Evolutionary conservation across 2,797 vertebrate genomes (phyloP).

Genomic region (Distichodus sexfasciatus): DNA sequence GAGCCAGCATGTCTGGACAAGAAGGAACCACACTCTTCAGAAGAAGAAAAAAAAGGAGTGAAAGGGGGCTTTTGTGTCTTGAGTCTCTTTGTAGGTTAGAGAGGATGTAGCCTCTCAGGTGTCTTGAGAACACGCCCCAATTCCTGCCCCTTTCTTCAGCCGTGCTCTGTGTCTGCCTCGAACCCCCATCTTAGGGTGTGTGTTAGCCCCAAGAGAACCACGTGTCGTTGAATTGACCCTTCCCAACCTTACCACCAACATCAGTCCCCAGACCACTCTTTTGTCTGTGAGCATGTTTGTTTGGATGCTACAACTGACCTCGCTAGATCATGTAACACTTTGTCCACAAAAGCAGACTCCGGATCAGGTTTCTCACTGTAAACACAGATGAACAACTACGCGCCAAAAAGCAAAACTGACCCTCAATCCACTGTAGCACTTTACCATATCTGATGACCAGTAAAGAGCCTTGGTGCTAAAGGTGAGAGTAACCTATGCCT

Average conservation of each 20-base stretch:
- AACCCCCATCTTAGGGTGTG: no score
- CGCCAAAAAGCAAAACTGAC: background rate
- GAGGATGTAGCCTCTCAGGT: constrained; percentile 1
- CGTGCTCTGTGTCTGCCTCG: background rate
- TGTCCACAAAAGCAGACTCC: background rate
- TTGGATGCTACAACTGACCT: constrained; percentile 19
- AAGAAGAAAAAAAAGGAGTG: background rate
- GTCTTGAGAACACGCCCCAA: constrained; percentile 12
- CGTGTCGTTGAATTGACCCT: background rate
- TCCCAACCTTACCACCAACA: background rate
- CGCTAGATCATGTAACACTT: background rate
- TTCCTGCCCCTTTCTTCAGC: background rate
- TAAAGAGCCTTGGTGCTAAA: no score
- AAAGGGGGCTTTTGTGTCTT: constrained; percentile 10
- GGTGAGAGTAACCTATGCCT: no score
- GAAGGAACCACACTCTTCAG: background rate
- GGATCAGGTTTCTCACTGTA: background rate
- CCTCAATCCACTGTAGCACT: background rate
- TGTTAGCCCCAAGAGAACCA: background rate
- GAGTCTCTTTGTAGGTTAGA: background rate
- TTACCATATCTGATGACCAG: background rate
- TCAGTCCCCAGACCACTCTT: background rate
- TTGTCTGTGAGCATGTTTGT: constrained; percentile 7
- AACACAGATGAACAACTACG: background rate
- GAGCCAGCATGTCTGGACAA: background rate